phyloP scores from a whole-genome alignment of 2,888 invertebrate genomes.

The Tipula vernalis region DNA sequence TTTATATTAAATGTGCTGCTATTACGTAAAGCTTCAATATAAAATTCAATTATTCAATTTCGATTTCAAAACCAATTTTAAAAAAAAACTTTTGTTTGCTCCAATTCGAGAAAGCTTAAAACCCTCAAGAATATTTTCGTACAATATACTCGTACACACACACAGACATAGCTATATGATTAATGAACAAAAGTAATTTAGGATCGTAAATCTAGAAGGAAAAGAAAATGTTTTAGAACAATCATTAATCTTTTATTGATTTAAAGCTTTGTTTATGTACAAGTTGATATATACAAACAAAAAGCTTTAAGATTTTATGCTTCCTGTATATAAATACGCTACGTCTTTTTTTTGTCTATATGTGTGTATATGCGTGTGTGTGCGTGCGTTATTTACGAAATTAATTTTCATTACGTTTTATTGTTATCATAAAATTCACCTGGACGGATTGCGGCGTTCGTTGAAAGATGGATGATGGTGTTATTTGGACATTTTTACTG shows the following conservation, averaged over 20 bases:
- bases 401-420: not conserved
- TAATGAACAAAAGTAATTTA: not conserved
- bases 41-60: not conserved
- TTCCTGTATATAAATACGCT: too few relatives aligned
- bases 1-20: not conserved
- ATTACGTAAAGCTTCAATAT: not conserved
- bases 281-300: slow-evolving; percentile 13
- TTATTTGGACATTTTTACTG: not conserved
- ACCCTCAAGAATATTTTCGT: not conserved
- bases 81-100: not conserved
- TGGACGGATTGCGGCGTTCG: not conserved
- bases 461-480: not conserved
- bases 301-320: not conserved
- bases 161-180: not conserved
- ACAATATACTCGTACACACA: not conserved
- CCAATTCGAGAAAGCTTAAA: not conserved
- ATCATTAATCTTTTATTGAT: not conserved
- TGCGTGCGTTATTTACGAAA: not conserved
- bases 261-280: not conserved
- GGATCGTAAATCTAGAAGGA: not conserved
- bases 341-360: not conserved
- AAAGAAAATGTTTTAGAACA: not conserved
- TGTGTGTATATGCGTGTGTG: not conserved
- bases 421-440: not conserved
- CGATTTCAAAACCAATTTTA: not conserved